Base-by-base conservation (phyloP, 2,888 invertebrate genomes). In the Auanema sp. region DNA sequence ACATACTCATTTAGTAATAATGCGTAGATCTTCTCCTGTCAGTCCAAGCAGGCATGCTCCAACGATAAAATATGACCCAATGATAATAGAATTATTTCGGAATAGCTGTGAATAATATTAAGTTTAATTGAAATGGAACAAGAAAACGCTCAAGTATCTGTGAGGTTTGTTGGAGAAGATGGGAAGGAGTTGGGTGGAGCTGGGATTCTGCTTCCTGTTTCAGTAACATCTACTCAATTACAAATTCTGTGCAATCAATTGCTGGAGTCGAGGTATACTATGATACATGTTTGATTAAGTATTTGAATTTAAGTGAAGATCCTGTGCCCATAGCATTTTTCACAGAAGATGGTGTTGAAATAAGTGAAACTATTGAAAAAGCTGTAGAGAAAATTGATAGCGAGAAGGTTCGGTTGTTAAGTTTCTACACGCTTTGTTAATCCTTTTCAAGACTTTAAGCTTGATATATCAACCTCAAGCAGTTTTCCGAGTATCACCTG, bases 381-480 rank as follows among this genome's bases (percentile, higher is more conserved):
- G 72, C 75, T 11, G n/a, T 82, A 0, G 76, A 78, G 8, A 64
- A 68, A 23, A 56, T 82, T 51, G 73, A 79, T 55, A 69, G 69
- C 40, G 82, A 82, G 63, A 83, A 78, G 73, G 79, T 78, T 51
- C 24, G 49, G 33, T n/a, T n/a, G n/a, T n/a, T n/a, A n/a, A n/a
- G n/a, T n/a, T n/a, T n/a, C n/a, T n/a, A 10, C 12, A 11, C 40
- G 21, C 12, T 61, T 25, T 16, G 5, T 16, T 18, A 14, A 14
- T 89, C 14, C 70, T 90, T 80, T 90, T 90, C 3, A 93, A 96
- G 87, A 89, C 90, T 85, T 90, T 94, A 18, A 92, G 92, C 77
- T 94, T 98, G 72, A 88, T 95, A 58, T 98, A 95, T 84, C 93
- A 96, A 83, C 94, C 96, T 59, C 95, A 98, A 86, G 96, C 98